Evolutionary conservation across 2,888 invertebrate species (phyloP), one percentile per base, ranked within the genome.

Genomic region (Lepidochitona cinerea): DNA sequence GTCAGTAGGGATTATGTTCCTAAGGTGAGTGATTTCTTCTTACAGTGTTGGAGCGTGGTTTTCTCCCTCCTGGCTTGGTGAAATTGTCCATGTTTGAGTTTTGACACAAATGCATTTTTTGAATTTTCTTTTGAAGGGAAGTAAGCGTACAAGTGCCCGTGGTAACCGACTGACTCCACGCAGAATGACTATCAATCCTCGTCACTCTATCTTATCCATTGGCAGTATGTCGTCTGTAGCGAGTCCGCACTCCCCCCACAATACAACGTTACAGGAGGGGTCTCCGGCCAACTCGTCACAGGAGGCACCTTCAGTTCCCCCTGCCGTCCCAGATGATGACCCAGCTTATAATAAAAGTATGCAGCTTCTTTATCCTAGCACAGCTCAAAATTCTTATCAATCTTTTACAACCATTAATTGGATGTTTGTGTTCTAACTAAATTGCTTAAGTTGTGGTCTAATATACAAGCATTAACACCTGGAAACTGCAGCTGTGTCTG

Each of bases 331-430:
- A 29, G 81, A 78, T 35, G 79, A 78, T 23, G 83, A 81, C 32
- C 76, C 77, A 1, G 72, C 79, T 0, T 77, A 80, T 29, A 84
- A 78, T 72, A 81, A 79, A 77, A 82, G 84, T 82, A 72, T 68
- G 80, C 65, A n/a, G n/a, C n/a, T n/a, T n/a, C n/a, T n/a, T n/a
- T n/a, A n/a, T n/a, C n/a, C n/a, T n/a, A n/a, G n/a, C n/a, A n/a
- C n/a, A n/a, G n/a, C n/a, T n/a, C n/a, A n/a, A n/a, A n/a, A n/a
- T n/a, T n/a, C n/a, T n/a, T n/a, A n/a, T n/a, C n/a, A n/a, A n/a
- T n/a, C n/a, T n/a, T n/a, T n/a, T n/a, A n/a, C n/a, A n/a, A n/a
- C n/a, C n/a, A n/a, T n/a, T n/a, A n/a, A n/a, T n/a, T n/a, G n/a
- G n/a, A n/a, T n/a, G n/a, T n/a, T n/a, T n/a, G n/a, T n/a, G n/a